phyloP scores from a whole-genome alignment of 2,113 vertebrate genomes.

The Lates calcarifer region DNA sequence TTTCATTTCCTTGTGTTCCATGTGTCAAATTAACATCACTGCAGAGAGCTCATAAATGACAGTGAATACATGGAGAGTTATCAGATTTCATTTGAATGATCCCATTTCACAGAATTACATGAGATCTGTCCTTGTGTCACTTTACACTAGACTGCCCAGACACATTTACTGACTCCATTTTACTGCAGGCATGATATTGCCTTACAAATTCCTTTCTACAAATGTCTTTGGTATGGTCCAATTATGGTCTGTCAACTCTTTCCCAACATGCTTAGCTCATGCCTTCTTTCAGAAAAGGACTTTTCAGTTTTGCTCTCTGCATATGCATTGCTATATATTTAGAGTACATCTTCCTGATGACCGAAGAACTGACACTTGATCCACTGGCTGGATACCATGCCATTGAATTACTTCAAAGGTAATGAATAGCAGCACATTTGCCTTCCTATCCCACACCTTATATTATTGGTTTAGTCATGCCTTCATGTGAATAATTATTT shows the following conservation, averaged over 20 bases:
- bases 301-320: slow-evolving; percentile 9
- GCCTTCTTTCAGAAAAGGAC: background rate
- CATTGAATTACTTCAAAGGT: slow-evolving; percentile 83
- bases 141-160: background rate
- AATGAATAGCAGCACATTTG: background rate
- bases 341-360: slow-evolving; percentile 81
- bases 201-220: background rate
- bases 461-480: background rate
- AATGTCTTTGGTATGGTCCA: background rate
- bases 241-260: background rate
- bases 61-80: background rate
- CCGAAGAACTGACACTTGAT: slow-evolving; percentile 77
- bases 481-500: slow-evolving; percentile 11
- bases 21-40: background rate
- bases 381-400: slow-evolving; percentile 79
- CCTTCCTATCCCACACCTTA: background rate
- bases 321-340: too few species aligned
- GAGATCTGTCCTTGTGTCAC: background rate
- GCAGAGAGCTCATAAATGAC: slow-evolving; percentile 2
- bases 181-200: background rate
- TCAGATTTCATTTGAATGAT: slow-evolving; percentile 11
- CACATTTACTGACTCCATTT: background rate
- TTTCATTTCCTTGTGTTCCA: background rate
- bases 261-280: background rate
- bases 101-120: background rate